Evolutionary conservation across 2,888 invertebrate species (phyloP).

Genomic region (Drosophila mayaguana): DNA sequence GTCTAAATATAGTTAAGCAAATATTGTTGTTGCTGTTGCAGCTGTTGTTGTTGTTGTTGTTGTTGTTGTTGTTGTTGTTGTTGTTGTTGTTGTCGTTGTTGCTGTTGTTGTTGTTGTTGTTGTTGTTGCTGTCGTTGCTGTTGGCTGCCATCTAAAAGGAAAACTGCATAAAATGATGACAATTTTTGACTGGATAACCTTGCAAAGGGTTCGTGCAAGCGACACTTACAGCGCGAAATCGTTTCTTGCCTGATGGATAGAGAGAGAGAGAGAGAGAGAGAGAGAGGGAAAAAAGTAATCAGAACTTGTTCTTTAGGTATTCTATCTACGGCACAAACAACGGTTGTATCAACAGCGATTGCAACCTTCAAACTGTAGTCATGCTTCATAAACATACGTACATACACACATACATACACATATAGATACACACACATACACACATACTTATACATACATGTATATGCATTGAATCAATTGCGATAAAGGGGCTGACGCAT

Average conservation of each 20-base stretch:
- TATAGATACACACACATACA: no score
- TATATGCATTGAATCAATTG: conserved; percentile 4
- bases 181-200: conserved; percentile 54
- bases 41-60: no score
- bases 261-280: neutral
- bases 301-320: neutral
- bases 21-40: conserved; percentile 7
- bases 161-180: conserved; percentile 40
- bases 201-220: conserved; percentile 36
- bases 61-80: neutral
- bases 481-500: conserved; percentile 52
- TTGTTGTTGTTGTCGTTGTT: conserved; percentile 16
- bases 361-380: conserved; percentile 14
- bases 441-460: no score
- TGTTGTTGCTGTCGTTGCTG: conserved; percentile 2
- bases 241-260: neutral
- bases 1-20: conserved; percentile 51
- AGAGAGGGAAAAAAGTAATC: neutral
- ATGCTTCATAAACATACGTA: no score
- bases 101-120: neutral
- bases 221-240: conserved; percentile 12
- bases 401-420: neutral
- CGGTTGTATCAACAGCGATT: conserved; percentile 3
- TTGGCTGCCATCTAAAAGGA: conserved; percentile 12
- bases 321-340: neutral